These are phyloP conservation scores for Podotricha telesiphe DNA, from an alignment of 2,888 invertebrate species.

Conservation along the genomic window DNA sequence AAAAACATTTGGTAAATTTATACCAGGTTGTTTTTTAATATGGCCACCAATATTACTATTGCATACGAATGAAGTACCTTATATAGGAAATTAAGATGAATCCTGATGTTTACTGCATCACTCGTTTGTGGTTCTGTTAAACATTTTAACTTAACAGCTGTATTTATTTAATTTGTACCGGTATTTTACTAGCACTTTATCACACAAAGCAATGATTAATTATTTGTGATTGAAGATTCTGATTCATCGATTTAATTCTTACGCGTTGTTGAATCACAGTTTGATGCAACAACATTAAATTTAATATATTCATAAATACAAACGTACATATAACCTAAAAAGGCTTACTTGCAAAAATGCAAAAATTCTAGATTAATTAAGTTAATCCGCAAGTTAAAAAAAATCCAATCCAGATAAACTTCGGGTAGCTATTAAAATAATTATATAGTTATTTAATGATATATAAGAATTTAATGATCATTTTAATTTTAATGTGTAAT, in stretches of 20 bases:
- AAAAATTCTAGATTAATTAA: no score
- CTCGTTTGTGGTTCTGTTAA: slow-evolving; percentile 11
- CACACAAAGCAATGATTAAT: slow-evolving; percentile 2
- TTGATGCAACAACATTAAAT: neutral
- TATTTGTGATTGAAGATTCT: slow-evolving; percentile 9
- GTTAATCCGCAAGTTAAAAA: no score
- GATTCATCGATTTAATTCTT: slow-evolving; percentile 13
- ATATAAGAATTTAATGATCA: no score
- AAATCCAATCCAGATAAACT: no score
- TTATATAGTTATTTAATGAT: no score
- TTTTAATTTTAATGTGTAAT: no score
- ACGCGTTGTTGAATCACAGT: slow-evolving; percentile 3
- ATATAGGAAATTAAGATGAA: slow-evolving; percentile 8
- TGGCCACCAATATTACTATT: no score
- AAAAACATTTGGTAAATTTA: no score
- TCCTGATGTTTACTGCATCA: slow-evolving; percentile 1
- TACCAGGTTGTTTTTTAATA: no score
- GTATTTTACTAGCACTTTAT: slow-evolving; percentile 12
- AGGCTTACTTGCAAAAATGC: no score
- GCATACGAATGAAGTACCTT: neutral
- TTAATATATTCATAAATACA: neutral
- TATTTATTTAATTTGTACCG: slow-evolving; percentile 9
- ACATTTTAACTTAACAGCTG: slow-evolving; percentile 19
- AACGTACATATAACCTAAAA: no score
- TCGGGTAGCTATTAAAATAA: no score